A percentile compares a stretch with the other conserved stretches of the same genome.
phyloP scores from a whole-genome alignment of 2,797 vertebrate genomes.

The Myotis vivesi region DNA sequence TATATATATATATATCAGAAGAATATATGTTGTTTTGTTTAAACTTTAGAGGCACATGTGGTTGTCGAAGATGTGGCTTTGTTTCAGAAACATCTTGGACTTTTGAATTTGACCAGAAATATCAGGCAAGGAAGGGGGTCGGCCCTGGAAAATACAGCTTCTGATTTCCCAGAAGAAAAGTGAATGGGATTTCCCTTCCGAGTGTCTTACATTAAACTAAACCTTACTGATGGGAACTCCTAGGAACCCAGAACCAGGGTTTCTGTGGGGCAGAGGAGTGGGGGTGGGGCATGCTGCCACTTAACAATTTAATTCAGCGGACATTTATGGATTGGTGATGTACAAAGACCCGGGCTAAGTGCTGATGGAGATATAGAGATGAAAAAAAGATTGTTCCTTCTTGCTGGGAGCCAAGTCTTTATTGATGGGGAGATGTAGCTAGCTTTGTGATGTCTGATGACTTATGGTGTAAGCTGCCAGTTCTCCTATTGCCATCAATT shows the following conservation, averaged over 20 bases:
- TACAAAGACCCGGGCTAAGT: not conserved
- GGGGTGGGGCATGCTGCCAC: not conserved
- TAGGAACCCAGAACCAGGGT: not conserved
- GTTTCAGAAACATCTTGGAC: not conserved
- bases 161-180: conserved; percentile 54
- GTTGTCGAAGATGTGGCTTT: not conserved
- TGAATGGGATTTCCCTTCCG: conserved; percentile 40
- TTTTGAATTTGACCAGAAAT: not conserved
- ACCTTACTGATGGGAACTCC: conserved; percentile 29
- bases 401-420: not conserved
- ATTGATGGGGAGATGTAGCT: not conserved
- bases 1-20: conserved; percentile 2
- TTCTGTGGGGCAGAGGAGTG: not conserved
- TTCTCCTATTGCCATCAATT: not conserved
- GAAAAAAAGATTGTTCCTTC: not conserved
- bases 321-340: not conserved
- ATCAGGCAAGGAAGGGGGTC: not conserved
- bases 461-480: accelerated
- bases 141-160: not conserved
- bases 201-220: conserved; percentile 13
- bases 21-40: not conserved
- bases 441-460: not conserved
- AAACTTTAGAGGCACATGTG: not conserved
- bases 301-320: not conserved
- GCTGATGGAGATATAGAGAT: not conserved